Conservation (phyloP, 2,888 invertebrate genomes). For the Deroplatys truncata region DNA sequence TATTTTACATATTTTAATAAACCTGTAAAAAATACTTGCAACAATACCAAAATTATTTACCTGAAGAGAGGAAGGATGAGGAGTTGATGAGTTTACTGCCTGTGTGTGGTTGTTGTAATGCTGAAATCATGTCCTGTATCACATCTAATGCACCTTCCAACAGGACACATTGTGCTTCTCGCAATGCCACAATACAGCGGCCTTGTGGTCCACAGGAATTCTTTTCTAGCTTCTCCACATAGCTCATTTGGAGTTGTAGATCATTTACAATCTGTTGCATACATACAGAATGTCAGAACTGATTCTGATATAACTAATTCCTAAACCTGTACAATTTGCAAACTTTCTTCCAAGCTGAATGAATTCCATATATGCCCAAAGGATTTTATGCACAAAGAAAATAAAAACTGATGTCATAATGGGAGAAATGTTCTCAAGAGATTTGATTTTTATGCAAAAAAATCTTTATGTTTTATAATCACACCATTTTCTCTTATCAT, state of each 20-base stretch:
- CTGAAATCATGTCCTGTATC: conserved; percentile 39
- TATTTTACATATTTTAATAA: background rate
- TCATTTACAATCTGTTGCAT: conserved; percentile 50
- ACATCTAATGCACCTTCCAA: conserved; percentile 54
- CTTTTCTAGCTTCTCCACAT: conserved; percentile 41
- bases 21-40: background rate
- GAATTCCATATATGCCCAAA: no score
- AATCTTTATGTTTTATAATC: no score
- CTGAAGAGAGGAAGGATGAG: conserved; percentile 39
- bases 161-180: conserved; percentile 53
- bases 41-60: conserved; percentile 28
- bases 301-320: no score
- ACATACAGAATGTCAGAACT: background rate
- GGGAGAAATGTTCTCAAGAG: no score
- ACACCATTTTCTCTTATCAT: no score
- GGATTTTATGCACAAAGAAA: no score
- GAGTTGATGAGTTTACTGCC: conserved; percentile 2
- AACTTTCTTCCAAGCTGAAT: no score
- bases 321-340: no score
- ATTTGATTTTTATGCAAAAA: no score
- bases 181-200: conserved; percentile 43
- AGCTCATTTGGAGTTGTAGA: conserved; percentile 55
- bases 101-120: conserved; percentile 18
- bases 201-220: conserved; percentile 39
- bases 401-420: no score